Percentiles rank a stretch among this genome's conserved stretches.
phyloP scores from a whole-genome alignment of 2,797 vertebrate species.

The Philypnodon macrostomus region DNA sequence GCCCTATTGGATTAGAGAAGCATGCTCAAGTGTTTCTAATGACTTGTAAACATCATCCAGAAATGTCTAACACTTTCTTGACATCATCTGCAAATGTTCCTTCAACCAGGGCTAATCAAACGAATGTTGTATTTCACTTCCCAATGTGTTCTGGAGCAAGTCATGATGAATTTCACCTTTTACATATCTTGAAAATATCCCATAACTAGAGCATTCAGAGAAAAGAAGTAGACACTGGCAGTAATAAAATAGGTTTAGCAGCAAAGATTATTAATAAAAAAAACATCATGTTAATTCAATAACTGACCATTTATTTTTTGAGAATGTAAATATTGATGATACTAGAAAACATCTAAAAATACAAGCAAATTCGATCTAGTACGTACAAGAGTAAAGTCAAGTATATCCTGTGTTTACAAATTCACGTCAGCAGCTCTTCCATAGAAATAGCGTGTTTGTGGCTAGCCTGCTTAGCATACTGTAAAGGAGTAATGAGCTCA shows the following conservation, averaged over 20 bases:
- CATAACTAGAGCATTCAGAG: neutral
- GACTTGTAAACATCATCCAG: neutral
- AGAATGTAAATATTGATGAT: no score
- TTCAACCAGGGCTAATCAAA: neutral
- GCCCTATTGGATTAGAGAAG: neutral
- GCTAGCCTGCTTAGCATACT: constrained; percentile 27
- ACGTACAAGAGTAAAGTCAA: constrained; percentile 3
- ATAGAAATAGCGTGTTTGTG: constrained; percentile 23
- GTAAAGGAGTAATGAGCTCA: constrained; percentile 38
- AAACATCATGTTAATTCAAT: no score
- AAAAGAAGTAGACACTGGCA: neutral
- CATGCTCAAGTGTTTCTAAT: neutral
- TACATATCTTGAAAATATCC: constrained; percentile 2
- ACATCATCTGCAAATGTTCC: neutral
- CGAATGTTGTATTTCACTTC: neutral
- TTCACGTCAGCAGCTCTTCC: neutral
- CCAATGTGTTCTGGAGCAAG: neutral
- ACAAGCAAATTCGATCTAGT: neutral
- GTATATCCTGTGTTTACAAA: constrained; percentile 18
- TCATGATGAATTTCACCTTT: constrained; percentile 7
- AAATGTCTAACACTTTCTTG: neutral
- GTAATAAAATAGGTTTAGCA: no score
- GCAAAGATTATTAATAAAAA: no score
- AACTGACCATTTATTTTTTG: no score
- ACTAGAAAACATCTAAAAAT: no score